Conservation (phyloP, 2,797 vertebrate species). For the Bovichtus diacanthus region DNA sequence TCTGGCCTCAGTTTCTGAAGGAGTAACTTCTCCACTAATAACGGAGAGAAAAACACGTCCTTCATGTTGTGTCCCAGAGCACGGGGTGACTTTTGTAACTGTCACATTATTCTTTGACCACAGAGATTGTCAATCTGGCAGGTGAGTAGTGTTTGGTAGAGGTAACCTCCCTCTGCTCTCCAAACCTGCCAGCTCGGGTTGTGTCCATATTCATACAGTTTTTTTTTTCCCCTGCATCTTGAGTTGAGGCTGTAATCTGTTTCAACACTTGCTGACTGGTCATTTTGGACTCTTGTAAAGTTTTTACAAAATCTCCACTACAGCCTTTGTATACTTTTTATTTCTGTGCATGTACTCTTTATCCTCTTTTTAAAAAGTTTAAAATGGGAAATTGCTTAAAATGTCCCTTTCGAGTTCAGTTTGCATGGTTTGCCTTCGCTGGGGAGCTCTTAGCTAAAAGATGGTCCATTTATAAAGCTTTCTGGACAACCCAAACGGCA, state of each 20-base stretch:
- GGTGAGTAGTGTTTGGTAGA: slow-evolving; percentile 88
- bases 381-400: neutral
- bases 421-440: slow-evolving; percentile 53
- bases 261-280: slow-evolving; percentile 27
- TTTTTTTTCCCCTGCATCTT: slow-evolving; percentile 19
- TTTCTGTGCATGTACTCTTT: slow-evolving; percentile 51
- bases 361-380: neutral
- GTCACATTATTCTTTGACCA: slow-evolving; percentile 87
- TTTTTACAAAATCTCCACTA: slow-evolving; percentile 4
- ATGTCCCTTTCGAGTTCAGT: neutral
- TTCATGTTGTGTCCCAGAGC: slow-evolving; percentile 48
- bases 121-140: slow-evolving; percentile 89
- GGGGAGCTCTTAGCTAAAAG: neutral
- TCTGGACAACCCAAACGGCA: neutral
- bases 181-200: slow-evolving; percentile 70
- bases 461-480: neutral
- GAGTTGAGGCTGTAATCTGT: slow-evolving; percentile 19
- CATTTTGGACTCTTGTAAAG: slow-evolving; percentile 48
- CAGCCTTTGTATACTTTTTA: neutral
- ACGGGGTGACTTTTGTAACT: slow-evolving; percentile 77
- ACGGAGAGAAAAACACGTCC: slow-evolving; percentile 26
- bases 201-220: slow-evolving; percentile 67
- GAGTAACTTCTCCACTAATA: slow-evolving; percentile 24
- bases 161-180: slow-evolving; percentile 72
- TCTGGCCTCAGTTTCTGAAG: slow-evolving; percentile 15